Evolutionary conservation across 2,797 vertebrate species (phyloP).

Genomic region (Peromyscus eremicus): DNA sequence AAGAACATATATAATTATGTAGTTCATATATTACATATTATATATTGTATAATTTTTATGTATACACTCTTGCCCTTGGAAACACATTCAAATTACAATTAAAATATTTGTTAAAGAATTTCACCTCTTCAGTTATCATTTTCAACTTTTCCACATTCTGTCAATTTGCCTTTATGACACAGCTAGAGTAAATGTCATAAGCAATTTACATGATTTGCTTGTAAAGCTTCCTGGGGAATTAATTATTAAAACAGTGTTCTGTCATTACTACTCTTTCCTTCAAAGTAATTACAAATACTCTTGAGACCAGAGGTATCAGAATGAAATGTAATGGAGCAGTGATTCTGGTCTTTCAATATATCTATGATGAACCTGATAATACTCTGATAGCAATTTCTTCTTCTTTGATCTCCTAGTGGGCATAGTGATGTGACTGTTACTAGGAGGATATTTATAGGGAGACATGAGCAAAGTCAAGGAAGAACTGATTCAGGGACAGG

Average conservation of each 20-base stretch:
- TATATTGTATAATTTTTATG: not conserved
- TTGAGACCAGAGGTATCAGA: not conserved
- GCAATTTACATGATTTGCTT: not conserved
- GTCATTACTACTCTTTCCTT: not conserved
- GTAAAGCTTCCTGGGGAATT: not conserved
- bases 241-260: not conserved
- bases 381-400: not conserved
- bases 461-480: not conserved
- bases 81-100: not conserved
- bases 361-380: not conserved
- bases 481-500: not conserved
- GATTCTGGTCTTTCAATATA: not conserved
- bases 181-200: not conserved
- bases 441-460: not conserved
- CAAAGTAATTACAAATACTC: not conserved
- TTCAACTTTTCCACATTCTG: not conserved
- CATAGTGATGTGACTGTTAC: not conserved
- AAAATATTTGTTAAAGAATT: not conserved
- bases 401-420: not conserved
- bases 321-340: not conserved
- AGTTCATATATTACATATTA: not conserved
- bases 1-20: not conserved
- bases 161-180: not conserved
- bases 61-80: not conserved
- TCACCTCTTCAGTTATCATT: not conserved